A percentile compares a stretch with the other conserved stretches of the same genome.
Evolutionary conservation across 2,797 vertebrate genomes (phyloP).

Genomic region (Chanos chanos): DNA sequence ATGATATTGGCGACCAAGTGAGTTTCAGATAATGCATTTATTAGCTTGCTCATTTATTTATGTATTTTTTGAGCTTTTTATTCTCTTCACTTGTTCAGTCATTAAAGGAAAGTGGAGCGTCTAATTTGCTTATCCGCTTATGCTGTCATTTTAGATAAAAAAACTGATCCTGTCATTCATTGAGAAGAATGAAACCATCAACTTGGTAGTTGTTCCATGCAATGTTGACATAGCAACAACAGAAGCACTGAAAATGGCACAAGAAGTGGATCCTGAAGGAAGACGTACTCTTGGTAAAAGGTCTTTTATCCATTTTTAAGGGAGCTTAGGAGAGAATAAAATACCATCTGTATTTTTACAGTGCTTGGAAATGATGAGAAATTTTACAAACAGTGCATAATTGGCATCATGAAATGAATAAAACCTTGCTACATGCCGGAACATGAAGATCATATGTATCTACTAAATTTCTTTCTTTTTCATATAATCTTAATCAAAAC

Average conservation of each 20-base stretch:
- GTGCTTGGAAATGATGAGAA: conserved; percentile 54
- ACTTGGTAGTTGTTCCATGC: conserved; percentile 76
- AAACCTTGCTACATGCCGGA: not conserved
- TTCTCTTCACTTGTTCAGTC: not conserved
- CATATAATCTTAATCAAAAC: not conserved
- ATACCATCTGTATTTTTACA: too few relatives aligned
- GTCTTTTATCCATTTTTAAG: not conserved
- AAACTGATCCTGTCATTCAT: conserved; percentile 62
- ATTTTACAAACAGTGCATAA: conserved; percentile 71
- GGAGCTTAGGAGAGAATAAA: conserved; percentile 63
- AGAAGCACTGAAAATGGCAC: conserved; percentile 77
- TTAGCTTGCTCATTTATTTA: conserved; percentile 19
- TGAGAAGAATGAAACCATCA: conserved; percentile 68
- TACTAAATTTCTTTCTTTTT: not conserved
- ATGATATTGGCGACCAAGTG: conserved; percentile 67
- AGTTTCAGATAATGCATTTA: conserved; percentile 27
- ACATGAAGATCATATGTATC: accelerated
- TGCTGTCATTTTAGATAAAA: conserved; percentile 62
- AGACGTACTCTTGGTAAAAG: conserved; percentile 75
- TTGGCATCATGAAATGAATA: conserved; percentile 73
- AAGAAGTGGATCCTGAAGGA: conserved; percentile 71
- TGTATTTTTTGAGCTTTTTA: not conserved
- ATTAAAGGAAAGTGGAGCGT: not conserved
- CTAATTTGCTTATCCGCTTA: not conserved
- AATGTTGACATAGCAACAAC: conserved; percentile 82